Conservation (phyloP, 2,888 invertebrate genomes). For the Acanthoscelides obtectus region DNA sequence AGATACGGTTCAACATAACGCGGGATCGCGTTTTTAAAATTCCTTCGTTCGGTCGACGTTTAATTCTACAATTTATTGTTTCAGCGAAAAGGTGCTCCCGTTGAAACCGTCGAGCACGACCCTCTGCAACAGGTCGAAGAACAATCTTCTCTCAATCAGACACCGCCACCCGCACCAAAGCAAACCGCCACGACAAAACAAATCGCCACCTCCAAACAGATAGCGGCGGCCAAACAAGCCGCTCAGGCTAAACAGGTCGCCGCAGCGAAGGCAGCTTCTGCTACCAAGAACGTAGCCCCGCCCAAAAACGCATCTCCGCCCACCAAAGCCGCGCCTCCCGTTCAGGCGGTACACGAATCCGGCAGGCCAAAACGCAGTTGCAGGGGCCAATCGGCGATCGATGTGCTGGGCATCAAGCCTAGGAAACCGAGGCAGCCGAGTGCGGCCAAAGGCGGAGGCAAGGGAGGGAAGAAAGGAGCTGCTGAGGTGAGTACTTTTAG, state of each 20-base stretch:
- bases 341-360: slow-evolving; percentile 24
- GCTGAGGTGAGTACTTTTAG: background rate
- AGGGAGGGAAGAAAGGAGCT: slow-evolving; percentile 15
- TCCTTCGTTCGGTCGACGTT: no score
- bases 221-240: no score
- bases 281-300: background rate
- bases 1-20: no score
- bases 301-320: background rate
- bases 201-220: background rate
- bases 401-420: slow-evolving; percentile 44
- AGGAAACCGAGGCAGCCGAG: slow-evolving; percentile 40
- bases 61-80: no score
- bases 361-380: slow-evolving; percentile 46
- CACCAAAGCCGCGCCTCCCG: background rate
- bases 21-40: no score
- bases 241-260: background rate
- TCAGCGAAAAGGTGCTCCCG: background rate
- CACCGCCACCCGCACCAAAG: background rate
- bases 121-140: background rate
- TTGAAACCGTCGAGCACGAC: background rate
- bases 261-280: background rate
- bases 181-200: background rate
- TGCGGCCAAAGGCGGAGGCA: slow-evolving; percentile 33
- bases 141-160: background rate
- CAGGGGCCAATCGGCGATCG: slow-evolving; percentile 42